Base-by-base conservation (phyloP, 2,113 vertebrate species). In the Acinonyx jubatus region DNA sequence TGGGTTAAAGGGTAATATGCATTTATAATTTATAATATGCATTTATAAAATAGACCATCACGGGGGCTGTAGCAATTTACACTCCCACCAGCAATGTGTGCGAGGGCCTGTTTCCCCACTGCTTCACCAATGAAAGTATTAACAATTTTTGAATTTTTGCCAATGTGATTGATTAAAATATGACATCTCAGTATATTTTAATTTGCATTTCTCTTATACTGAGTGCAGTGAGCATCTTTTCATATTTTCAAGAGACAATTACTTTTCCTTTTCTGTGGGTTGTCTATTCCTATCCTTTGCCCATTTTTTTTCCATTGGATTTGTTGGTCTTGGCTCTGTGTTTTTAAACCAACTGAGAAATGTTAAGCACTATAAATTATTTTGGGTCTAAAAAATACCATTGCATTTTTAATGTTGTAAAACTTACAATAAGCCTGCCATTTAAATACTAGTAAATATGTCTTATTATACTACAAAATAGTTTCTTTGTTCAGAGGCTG, bases 371-470 rank as follows among this genome's bases (percentile, higher is more conserved):
- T 98, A 97, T 97, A 98, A 98, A 98, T 98, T 98, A 97, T 98
- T 98, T 96, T 5, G 27, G 33, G 55, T 50, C 76, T 98, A 66
- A 98, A 98, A 92, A 97, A 92, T 96, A 95, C 80, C 83, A 95
- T 78, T 83, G 52, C 90, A 97, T 98, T 98, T 98, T 98, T 94
- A 97, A 97, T 98, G 84, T 94, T 98, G 83, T 98, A 98, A 98
- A 98, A 97, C 41, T 97, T 98, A 97, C 57, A 94, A 95, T 98
- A 98, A 98, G 81, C 63, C 97, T 98, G 87, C 89, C 93, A 94
- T 98, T 99, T 98, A 90, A 89, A 98, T 98, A 97, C 91, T 96
- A 98, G 98, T 98, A 98, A 99, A 98, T 98, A 98, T 93, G 55
- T 97, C 89, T 98, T 98, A 95, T 92, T 99, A 92, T 97, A 86